Evolutionary conservation across 1,140 invertebrate species (phyloP).

Genomic region (Megalonaias nervosa): DNA sequence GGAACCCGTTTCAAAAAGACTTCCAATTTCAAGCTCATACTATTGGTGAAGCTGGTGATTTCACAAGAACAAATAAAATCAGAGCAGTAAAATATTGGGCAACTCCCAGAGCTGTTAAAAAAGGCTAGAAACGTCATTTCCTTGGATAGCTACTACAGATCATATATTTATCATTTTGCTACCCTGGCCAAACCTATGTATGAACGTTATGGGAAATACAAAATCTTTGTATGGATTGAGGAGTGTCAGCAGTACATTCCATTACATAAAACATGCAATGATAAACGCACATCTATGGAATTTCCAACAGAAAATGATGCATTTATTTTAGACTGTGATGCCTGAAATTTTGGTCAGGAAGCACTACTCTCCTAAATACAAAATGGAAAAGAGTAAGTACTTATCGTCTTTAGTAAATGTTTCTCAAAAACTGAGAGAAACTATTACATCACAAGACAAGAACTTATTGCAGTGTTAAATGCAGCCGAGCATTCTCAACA

Average conservation of each 20-base stretch:
- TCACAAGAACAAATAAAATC: too few species aligned
- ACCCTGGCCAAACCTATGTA: too few species aligned
- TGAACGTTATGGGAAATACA: background rate
- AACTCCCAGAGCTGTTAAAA: too few species aligned
- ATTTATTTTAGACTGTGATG: conserved; percentile 69
- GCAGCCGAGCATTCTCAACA: conserved; percentile 39
- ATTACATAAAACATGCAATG: conserved; percentile 48
- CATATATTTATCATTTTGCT: too few species aligned
- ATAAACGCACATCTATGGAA: conserved; percentile 37
- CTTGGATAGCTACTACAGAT: too few species aligned
- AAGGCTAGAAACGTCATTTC: too few species aligned
- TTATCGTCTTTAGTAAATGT: too few species aligned
- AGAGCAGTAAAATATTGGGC: too few species aligned
- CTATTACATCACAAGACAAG: conserved; percentile 49
- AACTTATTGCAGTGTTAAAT: conserved; percentile 47
- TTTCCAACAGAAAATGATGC: conserved; percentile 53
- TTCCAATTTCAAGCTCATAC: too few species aligned
- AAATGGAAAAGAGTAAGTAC: conserved; percentile 73
- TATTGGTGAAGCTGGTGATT: too few species aligned
- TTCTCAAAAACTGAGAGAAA: too few species aligned
- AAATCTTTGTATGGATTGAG: conserved; percentile 17
- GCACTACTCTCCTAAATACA: conserved; percentile 22
- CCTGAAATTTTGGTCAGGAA: conserved; percentile 65
- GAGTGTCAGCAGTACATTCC: background rate
- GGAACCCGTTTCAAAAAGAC: too few species aligned